These are phyloP conservation scores for Peromyscus aztecus DNA, from an alignment of 2,797 vertebrate genomes.

Conservation along the genomic window DNA sequence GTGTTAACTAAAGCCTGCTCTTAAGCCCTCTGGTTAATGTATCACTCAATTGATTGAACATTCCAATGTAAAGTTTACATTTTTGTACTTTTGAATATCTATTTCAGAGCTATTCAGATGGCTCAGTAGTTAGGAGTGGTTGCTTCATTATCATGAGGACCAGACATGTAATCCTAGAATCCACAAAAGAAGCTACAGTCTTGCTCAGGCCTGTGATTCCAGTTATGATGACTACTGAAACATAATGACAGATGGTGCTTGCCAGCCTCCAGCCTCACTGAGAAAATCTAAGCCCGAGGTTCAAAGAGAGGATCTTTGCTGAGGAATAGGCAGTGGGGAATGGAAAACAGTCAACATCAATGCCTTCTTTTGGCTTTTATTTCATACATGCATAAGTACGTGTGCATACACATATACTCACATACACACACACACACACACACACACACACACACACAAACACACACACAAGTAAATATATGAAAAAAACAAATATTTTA, in stretches of 20 bases:
- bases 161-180: background rate
- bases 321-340: background rate
- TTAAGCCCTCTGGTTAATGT: background rate
- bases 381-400: no score
- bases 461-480: background rate
- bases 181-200: background rate
- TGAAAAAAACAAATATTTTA: background rate
- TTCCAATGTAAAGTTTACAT: background rate
- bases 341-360: background rate
- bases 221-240: background rate
- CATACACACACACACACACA: background rate
- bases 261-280: background rate
- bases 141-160: background rate
- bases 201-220: background rate
- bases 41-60: background rate
- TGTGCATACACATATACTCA: no score
- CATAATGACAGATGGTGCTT: background rate
- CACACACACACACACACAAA: background rate
- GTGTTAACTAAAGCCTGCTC: background rate
- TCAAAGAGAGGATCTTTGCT: no score
- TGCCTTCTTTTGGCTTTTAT: background rate
- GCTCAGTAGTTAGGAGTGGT: background rate
- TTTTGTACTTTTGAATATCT: background rate
- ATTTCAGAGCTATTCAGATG: background rate
- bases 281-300: background rate